Evolutionary conservation across 2,113 vertebrate genomes (phyloP).

Genomic region (Poecilia latipinna): DNA sequence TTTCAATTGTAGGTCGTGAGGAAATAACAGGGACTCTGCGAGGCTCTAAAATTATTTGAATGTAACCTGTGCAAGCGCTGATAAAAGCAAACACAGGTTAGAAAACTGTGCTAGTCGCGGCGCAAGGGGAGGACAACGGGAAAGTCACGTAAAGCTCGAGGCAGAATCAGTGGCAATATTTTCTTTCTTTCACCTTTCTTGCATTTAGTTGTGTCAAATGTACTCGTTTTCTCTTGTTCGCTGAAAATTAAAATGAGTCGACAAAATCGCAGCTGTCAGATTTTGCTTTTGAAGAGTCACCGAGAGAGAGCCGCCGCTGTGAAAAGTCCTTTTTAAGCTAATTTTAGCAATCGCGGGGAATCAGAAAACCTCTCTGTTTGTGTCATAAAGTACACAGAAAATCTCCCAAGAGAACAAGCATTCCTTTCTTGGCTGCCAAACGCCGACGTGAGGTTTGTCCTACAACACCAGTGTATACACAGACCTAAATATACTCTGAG

Average conservation of each 20-base stretch:
- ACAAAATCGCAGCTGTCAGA: background rate
- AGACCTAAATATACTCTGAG: constrained; percentile 63
- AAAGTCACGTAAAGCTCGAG: too few species aligned
- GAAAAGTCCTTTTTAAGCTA: constrained; percentile 23
- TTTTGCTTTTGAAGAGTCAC: background rate
- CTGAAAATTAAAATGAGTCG: background rate
- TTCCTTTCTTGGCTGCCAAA: constrained; percentile 50
- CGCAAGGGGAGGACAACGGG: too few species aligned
- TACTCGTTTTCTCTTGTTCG: background rate
- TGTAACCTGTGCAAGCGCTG: background rate
- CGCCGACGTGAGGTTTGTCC: constrained; percentile 56
- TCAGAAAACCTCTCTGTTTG: constrained; percentile 47
- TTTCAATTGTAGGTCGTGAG: too few species aligned
- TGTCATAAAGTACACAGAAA: constrained; percentile 52
- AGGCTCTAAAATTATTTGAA: too few species aligned
- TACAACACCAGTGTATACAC: constrained; percentile 53
- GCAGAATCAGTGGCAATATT: too few species aligned
- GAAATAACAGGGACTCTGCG: background rate
- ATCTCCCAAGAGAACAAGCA: constrained; percentile 44
- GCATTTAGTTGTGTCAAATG: background rate
- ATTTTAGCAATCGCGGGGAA: constrained; percentile 35
- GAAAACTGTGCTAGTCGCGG: background rate
- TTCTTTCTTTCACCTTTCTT: too few species aligned
- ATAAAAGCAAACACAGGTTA: background rate
- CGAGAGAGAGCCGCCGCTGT: background rate